Percentiles rank a stretch among this genome's conserved stretches.
Conservation (phyloP, 1,140 invertebrate genomes). For the Arctopsyche grandis region DNA sequence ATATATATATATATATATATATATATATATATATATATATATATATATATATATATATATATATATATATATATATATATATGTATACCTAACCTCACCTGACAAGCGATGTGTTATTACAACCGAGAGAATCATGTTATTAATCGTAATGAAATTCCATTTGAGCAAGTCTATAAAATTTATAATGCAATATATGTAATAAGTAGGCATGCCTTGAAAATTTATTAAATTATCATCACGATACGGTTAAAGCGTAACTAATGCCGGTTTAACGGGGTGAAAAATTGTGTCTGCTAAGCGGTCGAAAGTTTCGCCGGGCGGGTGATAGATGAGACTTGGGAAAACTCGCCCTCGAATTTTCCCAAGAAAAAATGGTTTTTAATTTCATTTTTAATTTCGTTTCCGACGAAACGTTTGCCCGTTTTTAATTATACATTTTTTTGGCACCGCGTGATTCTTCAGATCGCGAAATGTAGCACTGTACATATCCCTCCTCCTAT, state of each 20-base stretch:
- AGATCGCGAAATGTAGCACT: not conserved
- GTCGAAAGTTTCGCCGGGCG: not conserved
- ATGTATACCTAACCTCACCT: too few species aligned
- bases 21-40: too few species aligned
- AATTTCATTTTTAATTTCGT: not conserved
- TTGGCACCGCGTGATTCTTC: not conserved
- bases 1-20: too few species aligned
- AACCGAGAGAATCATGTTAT: too few species aligned
- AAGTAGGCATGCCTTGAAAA: not conserved
- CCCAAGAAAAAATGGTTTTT: not conserved
- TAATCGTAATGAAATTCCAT: too few species aligned
- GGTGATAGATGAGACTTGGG: slow-evolving; percentile 15
- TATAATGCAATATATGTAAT: too few species aligned
- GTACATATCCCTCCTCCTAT: too few species aligned
- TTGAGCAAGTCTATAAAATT: too few species aligned
- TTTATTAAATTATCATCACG: slow-evolving; percentile 24
- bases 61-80: too few species aligned
- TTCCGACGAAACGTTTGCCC: not conserved
- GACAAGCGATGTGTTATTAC: too few species aligned
- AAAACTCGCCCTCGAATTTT: not conserved
- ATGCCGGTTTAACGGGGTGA: slow-evolving; percentile 11
- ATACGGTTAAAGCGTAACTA: not conserved
- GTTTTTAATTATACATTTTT: slow-evolving; percentile 1
- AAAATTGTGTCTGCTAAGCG: slow-evolving; percentile 18
- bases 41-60: too few species aligned